Conservation (phyloP, 2,113 vertebrate species). For the Trichechus manatus region DNA sequence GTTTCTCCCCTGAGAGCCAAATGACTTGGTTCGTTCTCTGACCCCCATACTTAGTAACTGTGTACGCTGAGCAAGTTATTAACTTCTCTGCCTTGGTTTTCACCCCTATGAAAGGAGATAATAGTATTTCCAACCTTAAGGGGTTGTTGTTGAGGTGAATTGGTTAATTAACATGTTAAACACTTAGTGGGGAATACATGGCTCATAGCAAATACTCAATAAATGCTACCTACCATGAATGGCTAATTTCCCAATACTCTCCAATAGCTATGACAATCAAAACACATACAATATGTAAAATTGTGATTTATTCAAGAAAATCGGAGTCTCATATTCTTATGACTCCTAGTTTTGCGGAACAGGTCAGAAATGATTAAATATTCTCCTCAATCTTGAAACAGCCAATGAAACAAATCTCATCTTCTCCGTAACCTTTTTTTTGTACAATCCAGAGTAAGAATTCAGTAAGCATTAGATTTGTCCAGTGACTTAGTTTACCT, state of each 20-base stretch:
- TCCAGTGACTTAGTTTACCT: not conserved
- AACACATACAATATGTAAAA: not conserved
- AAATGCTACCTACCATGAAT: not conserved
- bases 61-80: not conserved
- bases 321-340: not conserved
- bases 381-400: not conserved
- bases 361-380: not conserved
- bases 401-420: not conserved
- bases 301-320: not conserved
- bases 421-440: not conserved
- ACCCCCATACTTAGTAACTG: not conserved
- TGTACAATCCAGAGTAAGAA: not conserved
- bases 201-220: not conserved
- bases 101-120: not conserved
- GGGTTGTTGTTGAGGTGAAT: not conserved
- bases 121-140: not conserved
- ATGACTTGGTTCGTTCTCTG: not conserved
- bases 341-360: not conserved
- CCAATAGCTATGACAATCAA: not conserved
- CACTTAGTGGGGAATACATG: not conserved
- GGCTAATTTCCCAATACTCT: not conserved
- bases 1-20: not conserved
- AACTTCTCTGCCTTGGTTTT: not conserved
- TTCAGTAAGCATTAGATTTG: not conserved
- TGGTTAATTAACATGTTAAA: slow-evolving; percentile 5